These are phyloP conservation scores for Atractosteus spatula DNA, from an alignment of 2,113 vertebrate genomes.

Conservation along the genomic window DNA sequence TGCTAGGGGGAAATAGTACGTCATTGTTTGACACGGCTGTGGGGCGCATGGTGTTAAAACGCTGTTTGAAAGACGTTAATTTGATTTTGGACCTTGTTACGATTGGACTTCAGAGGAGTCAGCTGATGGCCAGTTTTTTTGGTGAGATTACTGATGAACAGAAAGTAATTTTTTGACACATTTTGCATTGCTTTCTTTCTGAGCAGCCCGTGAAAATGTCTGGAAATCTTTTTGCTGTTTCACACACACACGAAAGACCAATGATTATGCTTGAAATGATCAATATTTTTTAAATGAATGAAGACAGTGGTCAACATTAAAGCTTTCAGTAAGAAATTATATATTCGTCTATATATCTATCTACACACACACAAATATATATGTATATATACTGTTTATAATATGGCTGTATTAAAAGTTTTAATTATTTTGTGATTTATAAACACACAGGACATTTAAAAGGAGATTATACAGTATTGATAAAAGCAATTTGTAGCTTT, in stretches of 20 bases:
- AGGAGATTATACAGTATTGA: conserved; percentile 61
- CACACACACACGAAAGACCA: conserved; percentile 40
- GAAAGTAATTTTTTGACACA: too few relatives aligned
- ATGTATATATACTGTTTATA: conserved; percentile 69
- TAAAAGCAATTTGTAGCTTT: conserved; percentile 58
- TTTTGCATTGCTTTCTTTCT: too few relatives aligned
- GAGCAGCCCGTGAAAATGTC: too few relatives aligned
- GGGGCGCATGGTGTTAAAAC: too few relatives aligned
- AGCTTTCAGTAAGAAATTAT: conserved; percentile 79
- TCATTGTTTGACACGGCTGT: too few relatives aligned
- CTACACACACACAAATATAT: conserved; percentile 77
- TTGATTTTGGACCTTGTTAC: too few relatives aligned
- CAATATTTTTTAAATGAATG: conserved; percentile 64
- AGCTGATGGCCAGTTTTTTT: too few relatives aligned
- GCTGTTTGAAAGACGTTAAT: too few relatives aligned
- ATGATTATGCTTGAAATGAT: conserved; percentile 58
- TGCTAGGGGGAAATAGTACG: too few relatives aligned
- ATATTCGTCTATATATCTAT: conserved; percentile 71
- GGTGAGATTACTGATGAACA: too few relatives aligned
- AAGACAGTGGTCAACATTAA: conserved; percentile 73
- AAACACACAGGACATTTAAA: conserved; percentile 66
- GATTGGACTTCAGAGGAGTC: too few relatives aligned
- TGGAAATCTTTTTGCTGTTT: too few relatives aligned
- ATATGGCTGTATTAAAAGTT: conserved; percentile 75
- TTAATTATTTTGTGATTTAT: conserved; percentile 69